Evolutionary conservation across 1,140 invertebrate species (phyloP).

Genomic region (Doryteuthis pealeii): DNA sequence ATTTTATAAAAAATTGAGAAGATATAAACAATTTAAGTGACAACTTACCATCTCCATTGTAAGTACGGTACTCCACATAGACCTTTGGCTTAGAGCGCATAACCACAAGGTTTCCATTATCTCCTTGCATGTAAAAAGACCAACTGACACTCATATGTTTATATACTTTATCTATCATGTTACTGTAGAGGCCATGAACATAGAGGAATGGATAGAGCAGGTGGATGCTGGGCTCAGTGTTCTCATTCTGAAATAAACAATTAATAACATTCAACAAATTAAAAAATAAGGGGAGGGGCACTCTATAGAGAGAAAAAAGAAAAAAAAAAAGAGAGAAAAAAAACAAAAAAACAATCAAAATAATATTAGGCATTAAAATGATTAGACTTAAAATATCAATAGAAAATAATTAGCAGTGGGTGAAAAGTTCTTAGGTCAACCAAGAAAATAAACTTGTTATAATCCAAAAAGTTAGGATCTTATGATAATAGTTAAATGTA

Average conservation of each 20-base stretch:
- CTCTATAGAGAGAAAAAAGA: too few relatives aligned
- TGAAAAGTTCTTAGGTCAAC: too few relatives aligned
- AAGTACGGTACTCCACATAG: constrained; percentile 18
- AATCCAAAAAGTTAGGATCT: too few relatives aligned
- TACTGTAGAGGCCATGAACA: constrained; percentile 54
- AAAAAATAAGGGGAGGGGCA: not conserved
- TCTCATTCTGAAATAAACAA: constrained; percentile 31
- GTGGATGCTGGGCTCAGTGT: constrained; percentile 35
- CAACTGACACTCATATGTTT: constrained; percentile 49
- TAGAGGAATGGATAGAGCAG: constrained; percentile 56
- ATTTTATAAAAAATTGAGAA: too few relatives aligned
- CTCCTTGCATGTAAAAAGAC: constrained; percentile 54
- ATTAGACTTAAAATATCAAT: too few relatives aligned
- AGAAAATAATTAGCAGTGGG: too few relatives aligned
- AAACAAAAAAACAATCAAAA: too few relatives aligned
- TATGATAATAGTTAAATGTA: too few relatives aligned
- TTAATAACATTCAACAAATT: constrained; percentile 3
- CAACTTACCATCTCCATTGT: not conserved
- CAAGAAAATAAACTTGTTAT: too few relatives aligned
- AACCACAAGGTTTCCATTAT: constrained; percentile 49
- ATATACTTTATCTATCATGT: constrained; percentile 52
- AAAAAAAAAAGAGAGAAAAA: not conserved
- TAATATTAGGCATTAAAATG: not conserved
- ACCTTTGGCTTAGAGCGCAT: constrained; percentile 51
- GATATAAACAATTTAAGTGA: too few relatives aligned